Evolutionary conservation across 2,113 vertebrate genomes (phyloP).

Genomic region (Monopterus albus): DNA sequence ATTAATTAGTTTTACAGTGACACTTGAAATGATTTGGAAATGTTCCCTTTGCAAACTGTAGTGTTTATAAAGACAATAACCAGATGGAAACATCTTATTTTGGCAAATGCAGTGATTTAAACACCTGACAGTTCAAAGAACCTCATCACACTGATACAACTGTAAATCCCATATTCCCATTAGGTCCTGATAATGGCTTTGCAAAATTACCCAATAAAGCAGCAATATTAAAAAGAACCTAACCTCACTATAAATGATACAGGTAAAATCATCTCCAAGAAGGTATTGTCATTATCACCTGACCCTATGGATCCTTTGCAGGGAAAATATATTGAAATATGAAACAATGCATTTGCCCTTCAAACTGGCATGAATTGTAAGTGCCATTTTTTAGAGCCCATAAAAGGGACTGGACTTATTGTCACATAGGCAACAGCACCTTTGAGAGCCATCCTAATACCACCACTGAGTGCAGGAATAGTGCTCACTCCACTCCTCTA

Average conservation of each 20-base stretch:
- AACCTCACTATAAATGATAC: neutral
- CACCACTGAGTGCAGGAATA: neutral
- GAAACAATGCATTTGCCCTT: slow-evolving; percentile 19
- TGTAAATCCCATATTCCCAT: neutral
- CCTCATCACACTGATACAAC: neutral
- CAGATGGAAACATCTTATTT: no score
- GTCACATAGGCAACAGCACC: slow-evolving; percentile 10
- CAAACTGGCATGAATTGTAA: neutral
- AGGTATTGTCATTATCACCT: neutral
- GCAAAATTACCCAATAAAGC: slow-evolving; percentile 3
- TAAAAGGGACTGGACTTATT: neutral
- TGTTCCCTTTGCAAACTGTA: no score
- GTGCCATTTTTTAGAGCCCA: slow-evolving; percentile 4
- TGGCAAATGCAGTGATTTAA: neutral
- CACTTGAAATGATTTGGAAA: neutral
- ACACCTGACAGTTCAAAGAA: neutral
- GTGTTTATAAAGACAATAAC: no score
- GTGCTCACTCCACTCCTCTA: neutral
- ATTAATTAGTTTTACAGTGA: neutral
- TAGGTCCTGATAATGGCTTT: neutral
- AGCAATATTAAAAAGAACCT: neutral
- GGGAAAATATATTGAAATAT: slow-evolving; percentile 14
- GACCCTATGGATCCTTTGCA: neutral
- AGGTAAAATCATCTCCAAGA: neutral
- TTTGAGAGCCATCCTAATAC: slow-evolving; percentile 6